Base-by-base conservation (phyloP, 2,113 vertebrate genomes). In the Benitochromis conjunctus region DNA sequence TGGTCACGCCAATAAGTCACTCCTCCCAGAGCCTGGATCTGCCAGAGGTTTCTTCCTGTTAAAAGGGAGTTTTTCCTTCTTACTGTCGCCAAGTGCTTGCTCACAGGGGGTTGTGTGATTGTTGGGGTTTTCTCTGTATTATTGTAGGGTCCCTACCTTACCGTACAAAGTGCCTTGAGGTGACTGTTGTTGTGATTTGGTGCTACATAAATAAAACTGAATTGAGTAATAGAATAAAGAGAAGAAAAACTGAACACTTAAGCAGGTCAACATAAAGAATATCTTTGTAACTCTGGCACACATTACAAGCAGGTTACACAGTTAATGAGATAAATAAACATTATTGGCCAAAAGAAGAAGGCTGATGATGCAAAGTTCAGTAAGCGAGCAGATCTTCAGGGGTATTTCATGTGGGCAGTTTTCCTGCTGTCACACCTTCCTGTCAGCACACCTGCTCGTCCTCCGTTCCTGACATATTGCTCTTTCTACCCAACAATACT, bases 161-260 rank as follows among this genome's bases (percentile, higher is more conserved):
- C 46, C 4, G 18, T 48, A 1, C n/a, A 48, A 48, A 48, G 46
- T 16, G 16, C 46, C 0, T 18, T 18, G 7, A 48, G 16, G 16
- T 7, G 46, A 48, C 14, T 6, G 43, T 48, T 48, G 43, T 48
- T n/a, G n/a, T n/a, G 43, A 16, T 48, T 48, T 48, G 43, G 14
- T 48, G 46, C 46, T 48, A 7, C 14, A 48, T 48, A 48, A 18
- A 48, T 48, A 8, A 48, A 18, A 48, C n/a, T 54, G 19, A 54
- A 54, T 14, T 60, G 14, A 60, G 34, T 34, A 60, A 34, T n/a
- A n/a, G n/a, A 66, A 41, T 43, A 69, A 18, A 71, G 21, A 46
- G 66, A 46, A 71, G 21, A 71, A 46, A 0, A 26, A 18, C 0
- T 0, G 0, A 18, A 69, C n/a, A n/a, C n/a, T n/a, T 3, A 53